These are phyloP conservation scores for Gryllus longicercus DNA, from an alignment of 2,888 invertebrate species.

Conservation along the genomic window DNA sequence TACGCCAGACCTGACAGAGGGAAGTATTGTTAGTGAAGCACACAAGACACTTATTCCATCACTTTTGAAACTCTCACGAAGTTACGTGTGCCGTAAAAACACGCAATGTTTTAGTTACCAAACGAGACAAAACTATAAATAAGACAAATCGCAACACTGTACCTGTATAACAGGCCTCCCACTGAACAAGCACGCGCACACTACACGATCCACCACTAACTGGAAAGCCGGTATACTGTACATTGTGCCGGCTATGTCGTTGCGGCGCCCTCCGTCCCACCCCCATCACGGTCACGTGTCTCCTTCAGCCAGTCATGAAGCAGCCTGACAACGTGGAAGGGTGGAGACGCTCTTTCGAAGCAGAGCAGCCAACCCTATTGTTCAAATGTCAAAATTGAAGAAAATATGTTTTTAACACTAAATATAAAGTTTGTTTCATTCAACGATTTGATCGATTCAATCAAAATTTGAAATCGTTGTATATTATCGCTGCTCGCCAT, in stretches of 20 bases:
- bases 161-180: background rate
- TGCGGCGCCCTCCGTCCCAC: slow-evolving; percentile 12
- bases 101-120: too few species aligned
- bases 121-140: too few species aligned
- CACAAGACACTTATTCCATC: background rate
- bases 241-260: background rate
- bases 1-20: slow-evolving; percentile 6
- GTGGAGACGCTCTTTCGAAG: background rate
- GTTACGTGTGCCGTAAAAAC: too few species aligned
- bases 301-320: background rate
- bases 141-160: background rate
- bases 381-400: background rate
- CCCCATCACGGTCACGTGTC: background rate
- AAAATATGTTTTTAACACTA: too few species aligned
- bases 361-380: background rate
- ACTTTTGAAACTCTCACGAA: background rate
- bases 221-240: background rate
- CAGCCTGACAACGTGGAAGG: background rate
- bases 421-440: too few species aligned
- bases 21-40: background rate
- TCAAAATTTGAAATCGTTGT: too few species aligned
- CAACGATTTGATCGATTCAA: too few species aligned
- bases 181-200: background rate
- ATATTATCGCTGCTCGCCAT: too few species aligned
- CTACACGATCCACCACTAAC: background rate